These are phyloP conservation scores for Suncus etruscus DNA, from an alignment of 2,113 vertebrate species.

Conservation along the genomic window DNA sequence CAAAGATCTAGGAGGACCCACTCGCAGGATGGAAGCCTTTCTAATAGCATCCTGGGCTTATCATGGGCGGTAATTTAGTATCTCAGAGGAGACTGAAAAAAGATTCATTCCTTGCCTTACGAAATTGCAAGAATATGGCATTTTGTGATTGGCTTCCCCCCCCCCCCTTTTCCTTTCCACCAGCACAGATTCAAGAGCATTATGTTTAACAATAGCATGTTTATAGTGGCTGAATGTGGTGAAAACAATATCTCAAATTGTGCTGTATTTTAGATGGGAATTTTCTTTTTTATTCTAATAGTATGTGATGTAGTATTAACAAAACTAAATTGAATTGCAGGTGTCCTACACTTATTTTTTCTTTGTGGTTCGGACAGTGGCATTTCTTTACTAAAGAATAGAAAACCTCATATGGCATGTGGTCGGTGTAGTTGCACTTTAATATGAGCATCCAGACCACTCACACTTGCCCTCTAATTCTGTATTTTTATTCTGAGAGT, in stretches of 20 bases:
- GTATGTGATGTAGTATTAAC: not conserved
- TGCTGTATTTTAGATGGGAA: conserved; percentile 17
- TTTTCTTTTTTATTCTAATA: conserved; percentile 7
- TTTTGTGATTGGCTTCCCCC: conserved; percentile 61
- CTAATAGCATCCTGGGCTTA: conserved; percentile 84
- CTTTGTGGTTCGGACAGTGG: conserved; percentile 62
- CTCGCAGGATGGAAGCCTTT: conserved; percentile 84
- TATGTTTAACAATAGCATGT: conserved; percentile 66
- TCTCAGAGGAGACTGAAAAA: conserved; percentile 66
- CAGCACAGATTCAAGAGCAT: conserved; percentile 61
- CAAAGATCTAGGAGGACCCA: conserved; percentile 86
- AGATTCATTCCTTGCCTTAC: conserved; percentile 60
- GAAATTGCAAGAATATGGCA: conserved; percentile 70
- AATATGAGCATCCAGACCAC: conserved; percentile 61
- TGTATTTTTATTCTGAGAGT: not conserved
- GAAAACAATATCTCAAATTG: conserved; percentile 55
- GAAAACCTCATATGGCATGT: conserved; percentile 53
- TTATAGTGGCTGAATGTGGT: conserved; percentile 28
- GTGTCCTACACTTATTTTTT: not conserved
- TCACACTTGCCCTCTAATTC: not conserved
- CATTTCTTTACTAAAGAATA: conserved; percentile 50
- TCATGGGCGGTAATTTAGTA: conserved; percentile 57
- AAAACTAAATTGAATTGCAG: conserved; percentile 45
- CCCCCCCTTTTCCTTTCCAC: not conserved
- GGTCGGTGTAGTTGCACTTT: conserved; percentile 79